Conservation (phyloP, 1,140 invertebrate species). For the Sycophaga agraensis region DNA sequence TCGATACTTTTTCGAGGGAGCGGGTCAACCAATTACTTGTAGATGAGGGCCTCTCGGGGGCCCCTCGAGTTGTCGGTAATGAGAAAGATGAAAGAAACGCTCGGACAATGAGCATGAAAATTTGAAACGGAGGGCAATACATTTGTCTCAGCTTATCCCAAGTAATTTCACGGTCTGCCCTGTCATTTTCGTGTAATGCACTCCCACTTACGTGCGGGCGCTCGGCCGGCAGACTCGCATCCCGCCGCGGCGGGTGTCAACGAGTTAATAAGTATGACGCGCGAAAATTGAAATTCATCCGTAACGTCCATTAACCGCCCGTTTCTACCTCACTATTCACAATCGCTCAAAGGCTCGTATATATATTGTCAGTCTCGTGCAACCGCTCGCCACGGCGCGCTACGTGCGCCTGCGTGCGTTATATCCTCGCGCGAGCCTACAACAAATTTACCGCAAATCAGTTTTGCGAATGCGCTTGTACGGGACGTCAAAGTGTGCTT, state of each 20-base stretch:
- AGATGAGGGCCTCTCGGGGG: too few relatives aligned
- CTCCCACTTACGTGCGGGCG: constrained; percentile 1
- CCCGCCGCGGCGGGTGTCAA: constrained; percentile 12
- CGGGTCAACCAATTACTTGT: too few relatives aligned
- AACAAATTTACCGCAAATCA: too few relatives aligned
- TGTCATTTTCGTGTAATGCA: constrained; percentile 21
- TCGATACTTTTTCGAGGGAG: too few relatives aligned
- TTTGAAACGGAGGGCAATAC: background rate
- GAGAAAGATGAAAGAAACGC: background rate
- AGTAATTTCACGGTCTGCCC: constrained; percentile 41
- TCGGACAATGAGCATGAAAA: constrained; percentile 7
- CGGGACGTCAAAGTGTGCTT: too few relatives aligned
- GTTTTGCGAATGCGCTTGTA: too few relatives aligned
- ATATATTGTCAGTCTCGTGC: too few relatives aligned
- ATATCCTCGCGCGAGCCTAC: too few relatives aligned
- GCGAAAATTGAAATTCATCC: constrained; percentile 39
- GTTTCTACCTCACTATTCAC: constrained; percentile 31
- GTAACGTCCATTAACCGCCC: constrained; percentile 35
- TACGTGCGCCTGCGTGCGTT: too few relatives aligned
- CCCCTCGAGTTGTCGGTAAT: too few relatives aligned
- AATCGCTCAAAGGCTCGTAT: constrained; percentile 4
- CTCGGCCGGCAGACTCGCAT: too few relatives aligned
- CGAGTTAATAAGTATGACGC: constrained; percentile 38
- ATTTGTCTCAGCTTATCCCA: constrained; percentile 21
- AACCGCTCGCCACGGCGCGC: too few relatives aligned